Conservation (phyloP, 2,113 vertebrate genomes). For the Blennius ocellaris region DNA sequence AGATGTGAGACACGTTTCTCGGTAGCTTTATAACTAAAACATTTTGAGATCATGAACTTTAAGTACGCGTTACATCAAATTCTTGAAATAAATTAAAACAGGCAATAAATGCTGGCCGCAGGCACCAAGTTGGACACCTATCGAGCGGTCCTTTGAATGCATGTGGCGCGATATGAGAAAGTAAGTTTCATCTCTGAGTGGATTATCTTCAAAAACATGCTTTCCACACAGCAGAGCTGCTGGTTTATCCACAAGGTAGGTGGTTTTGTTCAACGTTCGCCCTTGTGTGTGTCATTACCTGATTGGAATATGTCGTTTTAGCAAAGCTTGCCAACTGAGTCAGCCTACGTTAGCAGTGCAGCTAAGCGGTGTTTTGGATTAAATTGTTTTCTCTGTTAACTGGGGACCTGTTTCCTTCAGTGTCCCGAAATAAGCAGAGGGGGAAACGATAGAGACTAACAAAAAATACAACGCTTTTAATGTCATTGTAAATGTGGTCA, state of each 20-base stretch:
- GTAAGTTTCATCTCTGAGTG: background rate
- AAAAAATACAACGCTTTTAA: too few relatives aligned
- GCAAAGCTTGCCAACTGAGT: too few relatives aligned
- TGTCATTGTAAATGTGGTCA: too few relatives aligned
- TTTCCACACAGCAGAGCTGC: conserved; percentile 68
- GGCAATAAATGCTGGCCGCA: conserved; percentile 35
- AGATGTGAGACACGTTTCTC: conserved; percentile 7
- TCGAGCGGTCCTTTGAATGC: conserved; percentile 73
- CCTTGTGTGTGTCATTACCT: too few relatives aligned
- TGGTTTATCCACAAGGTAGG: conserved; percentile 86
- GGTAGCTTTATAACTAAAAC: background rate
- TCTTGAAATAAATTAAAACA: background rate
- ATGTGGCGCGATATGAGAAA: conserved; percentile 79
- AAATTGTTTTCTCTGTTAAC: too few relatives aligned
- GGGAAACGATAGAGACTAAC: too few relatives aligned
- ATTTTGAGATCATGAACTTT: background rate
- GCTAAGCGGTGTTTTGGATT: too few relatives aligned
- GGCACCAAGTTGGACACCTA: conserved; percentile 62
- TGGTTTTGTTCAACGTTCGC: background rate
- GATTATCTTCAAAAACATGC: conserved; percentile 62
- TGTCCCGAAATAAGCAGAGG: too few relatives aligned
- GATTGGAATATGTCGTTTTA: too few relatives aligned
- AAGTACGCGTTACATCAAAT: too few relatives aligned
- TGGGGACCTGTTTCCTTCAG: too few relatives aligned
- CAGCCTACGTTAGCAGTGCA: too few relatives aligned